A percentile compares a stretch with the other conserved stretches of the same genome.
These are phyloP conservation scores for Volucella inanis DNA, from an alignment of 2,888 invertebrate genomes.

Conservation along the genomic window DNA sequence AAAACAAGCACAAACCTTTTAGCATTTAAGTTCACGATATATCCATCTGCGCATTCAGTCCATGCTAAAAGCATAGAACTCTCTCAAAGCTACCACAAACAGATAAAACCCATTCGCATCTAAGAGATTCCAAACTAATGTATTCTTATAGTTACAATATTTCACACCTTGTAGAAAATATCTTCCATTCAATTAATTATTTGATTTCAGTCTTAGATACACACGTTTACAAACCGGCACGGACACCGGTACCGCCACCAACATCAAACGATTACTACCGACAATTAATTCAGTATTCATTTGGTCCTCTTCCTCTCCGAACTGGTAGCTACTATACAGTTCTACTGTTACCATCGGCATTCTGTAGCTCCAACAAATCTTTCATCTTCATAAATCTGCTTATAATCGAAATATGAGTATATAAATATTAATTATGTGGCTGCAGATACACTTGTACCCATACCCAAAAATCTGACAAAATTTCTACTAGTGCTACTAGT, in stretches of 20 bases:
- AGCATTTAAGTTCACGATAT: conserved; percentile 6
- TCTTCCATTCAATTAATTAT: conserved; percentile 65
- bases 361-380: conserved; percentile 27
- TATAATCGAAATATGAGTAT: conserved; percentile 69
- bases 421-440: conserved; percentile 59
- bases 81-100: background rate
- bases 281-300: conserved; percentile 44
- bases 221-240: background rate
- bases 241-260: conserved; percentile 7
- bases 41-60: conserved; percentile 42
- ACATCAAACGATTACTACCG: conserved; percentile 61
- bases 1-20: conserved; percentile 10
- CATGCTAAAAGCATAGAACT: background rate
- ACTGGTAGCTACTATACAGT: conserved; percentile 14
- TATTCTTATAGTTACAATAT: conserved; percentile 62
- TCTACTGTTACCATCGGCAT: background rate
- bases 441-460: conserved; percentile 50
- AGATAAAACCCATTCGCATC: conserved; percentile 50
- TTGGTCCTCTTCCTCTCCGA: background rate
- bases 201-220: conserved; percentile 34
- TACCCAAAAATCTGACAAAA: conserved; percentile 36
- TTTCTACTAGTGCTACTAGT: conserved; percentile 32
- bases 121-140: conserved; percentile 38
- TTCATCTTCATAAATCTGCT: conserved; percentile 59
- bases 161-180: conserved; percentile 74